Conservation (phyloP, 2,797 vertebrate genomes). For the Thunnus albacares region DNA sequence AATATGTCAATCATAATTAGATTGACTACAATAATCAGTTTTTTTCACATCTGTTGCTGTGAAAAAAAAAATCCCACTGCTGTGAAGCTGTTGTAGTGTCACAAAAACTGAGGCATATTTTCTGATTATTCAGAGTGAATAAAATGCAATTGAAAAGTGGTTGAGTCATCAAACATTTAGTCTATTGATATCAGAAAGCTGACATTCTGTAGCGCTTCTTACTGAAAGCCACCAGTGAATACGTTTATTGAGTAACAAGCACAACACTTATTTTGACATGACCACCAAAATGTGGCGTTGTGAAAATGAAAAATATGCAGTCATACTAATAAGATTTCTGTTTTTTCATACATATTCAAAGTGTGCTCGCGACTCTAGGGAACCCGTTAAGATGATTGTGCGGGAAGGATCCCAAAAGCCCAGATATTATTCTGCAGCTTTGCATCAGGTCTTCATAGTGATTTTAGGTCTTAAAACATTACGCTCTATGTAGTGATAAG, state of each 20-base stretch:
- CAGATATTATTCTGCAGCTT: slow-evolving; percentile 61
- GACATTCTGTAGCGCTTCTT: slow-evolving; percentile 33
- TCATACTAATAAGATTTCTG: slow-evolving; percentile 48
- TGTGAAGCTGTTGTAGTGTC: slow-evolving; percentile 6
- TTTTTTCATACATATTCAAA: slow-evolving; percentile 17
- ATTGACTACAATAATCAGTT: slow-evolving; percentile 4
- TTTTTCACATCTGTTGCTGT: slow-evolving; percentile 6
- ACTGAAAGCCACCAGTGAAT: slow-evolving; percentile 39
- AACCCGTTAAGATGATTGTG: slow-evolving; percentile 53
- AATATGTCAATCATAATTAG: background rate
- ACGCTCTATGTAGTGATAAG: slow-evolving; percentile 40
- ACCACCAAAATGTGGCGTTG: slow-evolving; percentile 33
- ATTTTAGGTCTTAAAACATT: slow-evolving; percentile 66
- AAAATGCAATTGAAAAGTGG: slow-evolving; percentile 30
- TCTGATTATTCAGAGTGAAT: slow-evolving; percentile 41
- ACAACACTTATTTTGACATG: slow-evolving; percentile 41
- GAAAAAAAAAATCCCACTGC: background rate
- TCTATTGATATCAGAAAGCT: slow-evolving; percentile 45
- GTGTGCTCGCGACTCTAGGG: slow-evolving; percentile 20
- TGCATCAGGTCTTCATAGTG: slow-evolving; percentile 52
- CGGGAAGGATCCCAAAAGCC: slow-evolving; percentile 56
- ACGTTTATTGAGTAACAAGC: slow-evolving; percentile 29
- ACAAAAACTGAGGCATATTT: slow-evolving; percentile 13
- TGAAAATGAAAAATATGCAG: slow-evolving; percentile 26
- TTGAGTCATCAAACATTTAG: slow-evolving; percentile 53